Evolutionary conservation across 2,888 invertebrate species (phyloP).

Genomic region (Lumbricus terrestris): DNA sequence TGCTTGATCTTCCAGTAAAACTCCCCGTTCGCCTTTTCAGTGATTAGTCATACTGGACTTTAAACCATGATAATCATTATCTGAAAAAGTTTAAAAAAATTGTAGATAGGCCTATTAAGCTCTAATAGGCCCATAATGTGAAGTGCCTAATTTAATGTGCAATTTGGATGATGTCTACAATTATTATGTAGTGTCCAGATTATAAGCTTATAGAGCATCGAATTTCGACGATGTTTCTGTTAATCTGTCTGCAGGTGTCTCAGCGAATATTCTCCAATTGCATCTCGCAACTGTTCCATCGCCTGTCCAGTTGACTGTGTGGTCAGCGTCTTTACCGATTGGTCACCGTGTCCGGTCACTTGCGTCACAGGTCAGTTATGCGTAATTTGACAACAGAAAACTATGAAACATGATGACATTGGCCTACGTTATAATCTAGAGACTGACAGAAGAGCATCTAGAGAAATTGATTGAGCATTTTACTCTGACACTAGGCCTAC

Average conservation of each 20-base stretch:
- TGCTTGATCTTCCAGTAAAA: no score
- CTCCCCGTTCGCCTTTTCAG: neutral
- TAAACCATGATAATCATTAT: neutral
- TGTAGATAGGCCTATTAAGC: no score
- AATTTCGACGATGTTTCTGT: neutral
- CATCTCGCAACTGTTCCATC: slow-evolving; percentile 60
- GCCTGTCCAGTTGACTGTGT: slow-evolving; percentile 69
- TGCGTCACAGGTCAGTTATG: slow-evolving; percentile 38
- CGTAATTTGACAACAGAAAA: neutral
- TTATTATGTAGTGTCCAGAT: neutral
- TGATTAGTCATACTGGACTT: neutral
- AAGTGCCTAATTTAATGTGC: neutral
- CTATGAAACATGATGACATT: no score
- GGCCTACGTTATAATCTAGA: neutral
- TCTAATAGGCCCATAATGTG: no score
- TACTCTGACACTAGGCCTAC: no score
- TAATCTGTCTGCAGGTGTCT: slow-evolving; percentile 22
- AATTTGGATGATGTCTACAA: neutral
- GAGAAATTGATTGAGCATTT: neutral
- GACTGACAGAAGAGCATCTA: neutral
- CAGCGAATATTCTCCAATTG: slow-evolving; percentile 34
- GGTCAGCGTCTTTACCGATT: slow-evolving; percentile 68
- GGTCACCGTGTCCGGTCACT: slow-evolving; percentile 65
- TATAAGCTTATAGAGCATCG: neutral
- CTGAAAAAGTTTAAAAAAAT: neutral